Conservation (phyloP, 2,888 invertebrate genomes). For the Mycalesis mineus region DNA sequence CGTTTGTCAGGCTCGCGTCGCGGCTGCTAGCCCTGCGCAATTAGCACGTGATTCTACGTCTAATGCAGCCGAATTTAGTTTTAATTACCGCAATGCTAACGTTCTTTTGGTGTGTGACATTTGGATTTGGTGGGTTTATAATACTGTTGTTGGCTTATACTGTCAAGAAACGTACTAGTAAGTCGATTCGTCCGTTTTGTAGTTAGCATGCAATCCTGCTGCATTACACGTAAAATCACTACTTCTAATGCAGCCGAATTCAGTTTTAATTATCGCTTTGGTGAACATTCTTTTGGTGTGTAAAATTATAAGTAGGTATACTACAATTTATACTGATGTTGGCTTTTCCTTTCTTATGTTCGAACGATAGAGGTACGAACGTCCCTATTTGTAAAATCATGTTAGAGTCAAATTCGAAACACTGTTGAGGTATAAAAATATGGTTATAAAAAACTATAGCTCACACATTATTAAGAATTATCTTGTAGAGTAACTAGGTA, state of each 20-base stretch:
- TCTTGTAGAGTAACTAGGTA: too few species aligned
- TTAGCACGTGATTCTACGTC: conserved; percentile 71
- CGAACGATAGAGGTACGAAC: too few species aligned
- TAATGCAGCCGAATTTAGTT: conserved; percentile 67
- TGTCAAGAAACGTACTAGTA: too few species aligned
- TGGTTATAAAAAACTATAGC: too few species aligned
- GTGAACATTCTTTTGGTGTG: conserved; percentile 9
- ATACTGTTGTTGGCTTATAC: not conserved
- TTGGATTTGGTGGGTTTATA: conserved; percentile 7
- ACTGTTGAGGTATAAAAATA: too few species aligned
- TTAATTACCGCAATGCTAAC: conserved; percentile 47
- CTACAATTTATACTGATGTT: too few species aligned
- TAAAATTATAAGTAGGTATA: conserved; percentile 3
- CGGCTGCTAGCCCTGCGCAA: conserved; percentile 66
- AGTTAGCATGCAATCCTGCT: conserved; percentile 74
- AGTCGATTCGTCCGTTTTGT: too few species aligned
- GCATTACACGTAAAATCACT: too few species aligned
- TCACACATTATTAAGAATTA: too few species aligned
- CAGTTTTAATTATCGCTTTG: conserved; percentile 57
- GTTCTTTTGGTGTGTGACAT: conserved; percentile 6
- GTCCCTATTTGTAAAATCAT: too few species aligned
- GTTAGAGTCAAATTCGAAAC: too few species aligned
- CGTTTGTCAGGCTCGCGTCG: conserved; percentile 74
- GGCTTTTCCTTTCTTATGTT: too few species aligned
- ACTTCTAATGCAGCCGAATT: conserved; percentile 66